A percentile compares a stretch with the other conserved stretches of the same genome.
phyloP scores from a whole-genome alignment of 2,888 invertebrate genomes.

The Pinctada fucata region DNA sequence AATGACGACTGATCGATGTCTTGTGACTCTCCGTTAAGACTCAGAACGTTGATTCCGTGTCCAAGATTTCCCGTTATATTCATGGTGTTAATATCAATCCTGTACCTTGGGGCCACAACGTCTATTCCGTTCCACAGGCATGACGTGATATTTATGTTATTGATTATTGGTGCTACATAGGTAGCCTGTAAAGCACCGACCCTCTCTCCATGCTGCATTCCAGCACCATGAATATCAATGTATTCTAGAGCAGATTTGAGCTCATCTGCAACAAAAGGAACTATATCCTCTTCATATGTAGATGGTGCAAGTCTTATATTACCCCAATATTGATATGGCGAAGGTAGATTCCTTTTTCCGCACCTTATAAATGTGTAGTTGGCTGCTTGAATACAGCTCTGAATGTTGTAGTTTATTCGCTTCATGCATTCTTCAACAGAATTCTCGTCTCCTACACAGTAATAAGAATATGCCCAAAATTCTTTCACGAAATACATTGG shows the following conservation, averaged over 20 bases:
- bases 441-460: constrained; percentile 76
- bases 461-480: constrained; percentile 74
- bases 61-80: constrained; percentile 86
- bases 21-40: constrained; percentile 89
- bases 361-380: constrained; percentile 95
- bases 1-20: constrained; percentile 88
- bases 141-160: constrained; percentile 87
- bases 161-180: constrained; percentile 90
- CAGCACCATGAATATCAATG: constrained; percentile 92
- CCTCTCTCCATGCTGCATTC: constrained; percentile 95
- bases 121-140: constrained; percentile 95
- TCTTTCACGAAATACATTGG: constrained; percentile 74
- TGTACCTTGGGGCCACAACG: constrained; percentile 89
- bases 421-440: constrained; percentile 81
- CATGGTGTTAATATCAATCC: constrained; percentile 79
- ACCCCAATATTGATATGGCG: constrained; percentile 85
- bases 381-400: constrained; percentile 86
- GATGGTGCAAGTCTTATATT: constrained; percentile 94
- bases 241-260: constrained; percentile 87
- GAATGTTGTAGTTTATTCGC: constrained; percentile 88
- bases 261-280: constrained; percentile 72
- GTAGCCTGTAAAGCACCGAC: constrained; percentile 93
- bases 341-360: constrained; percentile 79
- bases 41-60: constrained; percentile 91
- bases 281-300: constrained; percentile 88